Conservation (phyloP, 2,797 vertebrate genomes). For the Cryptoprocta ferox region DNA sequence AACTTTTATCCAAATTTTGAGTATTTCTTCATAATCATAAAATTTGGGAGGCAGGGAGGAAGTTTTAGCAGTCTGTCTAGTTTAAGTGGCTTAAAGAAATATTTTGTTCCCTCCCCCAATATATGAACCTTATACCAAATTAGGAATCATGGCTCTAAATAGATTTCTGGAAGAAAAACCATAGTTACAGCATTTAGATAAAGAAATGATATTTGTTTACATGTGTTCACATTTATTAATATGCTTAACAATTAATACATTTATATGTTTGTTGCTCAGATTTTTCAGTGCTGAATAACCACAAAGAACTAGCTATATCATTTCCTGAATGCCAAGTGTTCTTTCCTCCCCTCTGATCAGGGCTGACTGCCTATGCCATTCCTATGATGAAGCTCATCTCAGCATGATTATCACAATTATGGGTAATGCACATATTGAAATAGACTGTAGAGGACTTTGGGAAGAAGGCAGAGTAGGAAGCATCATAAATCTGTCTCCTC, state of each 20-base stretch:
- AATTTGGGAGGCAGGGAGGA: background rate
- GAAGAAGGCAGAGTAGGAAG: background rate
- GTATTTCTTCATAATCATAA: background rate
- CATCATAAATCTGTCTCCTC: background rate
- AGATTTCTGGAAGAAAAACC: background rate
- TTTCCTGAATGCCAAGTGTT: background rate
- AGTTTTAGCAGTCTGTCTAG: background rate
- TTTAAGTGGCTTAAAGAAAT: background rate
- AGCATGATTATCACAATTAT: background rate
- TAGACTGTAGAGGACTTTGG: background rate
- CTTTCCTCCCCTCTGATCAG: background rate
- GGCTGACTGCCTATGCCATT: background rate
- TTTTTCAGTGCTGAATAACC: background rate
- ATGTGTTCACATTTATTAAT: background rate
- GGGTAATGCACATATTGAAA: background rate
- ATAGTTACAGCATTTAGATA: background rate
- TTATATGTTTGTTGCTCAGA: background rate
- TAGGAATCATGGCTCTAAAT: background rate
- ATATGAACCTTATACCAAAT: background rate
- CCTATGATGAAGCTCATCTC: background rate
- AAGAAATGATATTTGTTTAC: background rate
- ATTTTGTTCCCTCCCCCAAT: background rate
- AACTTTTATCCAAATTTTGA: background rate
- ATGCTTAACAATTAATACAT: background rate
- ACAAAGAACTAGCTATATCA: background rate